These are phyloP conservation scores for Passer domesticus DNA, from an alignment of 2,113 vertebrate genomes.

Conservation along the genomic window DNA sequence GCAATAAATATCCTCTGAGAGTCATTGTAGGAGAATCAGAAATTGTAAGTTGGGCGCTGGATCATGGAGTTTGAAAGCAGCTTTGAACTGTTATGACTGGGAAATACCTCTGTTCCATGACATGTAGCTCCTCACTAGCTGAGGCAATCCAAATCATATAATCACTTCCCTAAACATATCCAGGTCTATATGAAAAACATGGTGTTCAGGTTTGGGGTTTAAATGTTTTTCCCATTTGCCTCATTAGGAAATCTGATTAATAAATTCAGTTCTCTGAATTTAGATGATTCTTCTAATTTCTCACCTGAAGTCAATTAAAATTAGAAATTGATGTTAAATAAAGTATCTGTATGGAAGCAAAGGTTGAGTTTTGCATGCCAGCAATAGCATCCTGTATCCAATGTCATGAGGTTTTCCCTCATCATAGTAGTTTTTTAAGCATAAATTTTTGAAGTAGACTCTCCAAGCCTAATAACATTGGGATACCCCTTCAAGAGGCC, in stretches of 20 bases:
- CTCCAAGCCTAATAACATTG: background rate
- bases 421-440: background rate
- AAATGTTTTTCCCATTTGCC: background rate
- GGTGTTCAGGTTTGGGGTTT: rapidly evolving
- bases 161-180: background rate
- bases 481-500: background rate
- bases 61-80: background rate
- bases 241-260: background rate
- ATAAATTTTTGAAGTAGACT: background rate
- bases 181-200: background rate
- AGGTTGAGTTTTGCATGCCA: background rate
- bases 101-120: background rate
- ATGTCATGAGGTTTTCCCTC: background rate
- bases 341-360: background rate
- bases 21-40: background rate
- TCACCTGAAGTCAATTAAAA: background rate
- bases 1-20: background rate
- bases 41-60: background rate
- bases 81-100: background rate
- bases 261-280: background rate
- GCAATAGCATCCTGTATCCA: rapidly evolving
- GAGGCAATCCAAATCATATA: background rate
- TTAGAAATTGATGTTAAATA: background rate
- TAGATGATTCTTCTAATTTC: background rate
- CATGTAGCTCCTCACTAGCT: background rate